phyloP scores from a whole-genome alignment of 2,113 vertebrate species.

The Tenebrosternarchus preto region DNA sequence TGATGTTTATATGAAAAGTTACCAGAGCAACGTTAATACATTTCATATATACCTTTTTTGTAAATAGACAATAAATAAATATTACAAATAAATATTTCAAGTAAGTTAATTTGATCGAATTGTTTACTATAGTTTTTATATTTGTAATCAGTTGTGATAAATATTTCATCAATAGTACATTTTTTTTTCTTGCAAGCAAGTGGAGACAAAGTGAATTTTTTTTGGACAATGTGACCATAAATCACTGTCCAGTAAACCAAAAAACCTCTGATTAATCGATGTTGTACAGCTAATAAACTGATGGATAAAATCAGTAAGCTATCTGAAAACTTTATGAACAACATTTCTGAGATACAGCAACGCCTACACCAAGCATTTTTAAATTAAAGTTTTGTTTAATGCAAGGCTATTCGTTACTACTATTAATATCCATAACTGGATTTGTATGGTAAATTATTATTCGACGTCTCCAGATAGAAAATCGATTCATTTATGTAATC shows the following conservation, averaged over 20 bases:
- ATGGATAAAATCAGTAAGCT: no score
- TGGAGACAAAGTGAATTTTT: background rate
- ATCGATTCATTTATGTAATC: no score
- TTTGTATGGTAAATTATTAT: no score
- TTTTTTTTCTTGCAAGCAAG: background rate
- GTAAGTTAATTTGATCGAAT: conserved; percentile 27
- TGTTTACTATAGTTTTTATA: conserved; percentile 30
- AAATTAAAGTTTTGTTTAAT: no score
- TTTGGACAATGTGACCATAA: background rate
- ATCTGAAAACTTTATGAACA: no score
- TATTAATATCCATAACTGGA: no score
- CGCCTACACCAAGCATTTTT: no score
- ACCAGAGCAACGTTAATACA: conserved; percentile 15
- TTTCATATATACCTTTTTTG: conserved; percentile 31
- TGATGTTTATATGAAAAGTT: conserved; percentile 47
- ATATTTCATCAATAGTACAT: background rate
- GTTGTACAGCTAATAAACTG: background rate
- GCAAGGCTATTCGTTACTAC: no score
- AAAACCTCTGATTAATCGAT: background rate
- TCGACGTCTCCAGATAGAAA: no score
- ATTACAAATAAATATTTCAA: conserved; percentile 47
- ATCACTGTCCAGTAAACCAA: background rate
- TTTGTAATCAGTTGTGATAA: background rate
- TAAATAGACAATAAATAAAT: conserved; percentile 48
- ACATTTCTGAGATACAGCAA: no score